Evolutionary conservation across 2,797 vertebrate genomes (phyloP).

Genomic region (Protosalanx chinensis): DNA sequence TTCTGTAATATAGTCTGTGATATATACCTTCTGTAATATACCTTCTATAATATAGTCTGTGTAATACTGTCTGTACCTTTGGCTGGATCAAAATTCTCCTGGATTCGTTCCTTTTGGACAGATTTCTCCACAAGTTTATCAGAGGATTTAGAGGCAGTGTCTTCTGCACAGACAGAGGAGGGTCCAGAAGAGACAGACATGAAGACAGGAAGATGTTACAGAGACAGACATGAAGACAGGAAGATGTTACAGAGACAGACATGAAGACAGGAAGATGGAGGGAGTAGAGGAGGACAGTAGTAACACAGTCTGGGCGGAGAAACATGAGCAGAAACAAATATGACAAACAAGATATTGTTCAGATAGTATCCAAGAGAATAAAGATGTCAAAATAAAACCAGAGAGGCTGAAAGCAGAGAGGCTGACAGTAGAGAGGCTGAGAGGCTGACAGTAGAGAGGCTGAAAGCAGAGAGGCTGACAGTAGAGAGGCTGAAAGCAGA

Average conservation of each 20-base stretch:
- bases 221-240: conserved; percentile 5
- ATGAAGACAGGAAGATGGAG: neutral
- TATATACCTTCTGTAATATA: too few species aligned
- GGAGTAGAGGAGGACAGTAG: neutral
- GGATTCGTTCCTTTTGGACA: conserved; percentile 69
- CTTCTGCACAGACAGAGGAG: conserved; percentile 68
- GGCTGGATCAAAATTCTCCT: conserved; percentile 65
- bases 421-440: too few species aligned
- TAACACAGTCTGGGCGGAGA: neutral
- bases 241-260: neutral
- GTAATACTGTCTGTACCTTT: conserved; percentile 52
- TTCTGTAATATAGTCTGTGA: too few species aligned
- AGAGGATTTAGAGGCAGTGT: conserved; percentile 75
- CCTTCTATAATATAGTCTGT: too few species aligned
- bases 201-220: conserved; percentile 31
- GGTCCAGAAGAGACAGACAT: conserved; percentile 43
- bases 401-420: too few species aligned
- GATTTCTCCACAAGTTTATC: conserved; percentile 77
- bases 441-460: too few species aligned
- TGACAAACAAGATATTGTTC: too few species aligned
- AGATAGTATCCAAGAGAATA: too few species aligned
- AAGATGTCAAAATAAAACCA: too few species aligned
- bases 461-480: too few species aligned
- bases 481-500: too few species aligned
- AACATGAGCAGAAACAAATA: neutral